Evolutionary conservation across 1,140 invertebrate genomes (phyloP).

Genomic region (Drosophila tsacasi): DNA sequence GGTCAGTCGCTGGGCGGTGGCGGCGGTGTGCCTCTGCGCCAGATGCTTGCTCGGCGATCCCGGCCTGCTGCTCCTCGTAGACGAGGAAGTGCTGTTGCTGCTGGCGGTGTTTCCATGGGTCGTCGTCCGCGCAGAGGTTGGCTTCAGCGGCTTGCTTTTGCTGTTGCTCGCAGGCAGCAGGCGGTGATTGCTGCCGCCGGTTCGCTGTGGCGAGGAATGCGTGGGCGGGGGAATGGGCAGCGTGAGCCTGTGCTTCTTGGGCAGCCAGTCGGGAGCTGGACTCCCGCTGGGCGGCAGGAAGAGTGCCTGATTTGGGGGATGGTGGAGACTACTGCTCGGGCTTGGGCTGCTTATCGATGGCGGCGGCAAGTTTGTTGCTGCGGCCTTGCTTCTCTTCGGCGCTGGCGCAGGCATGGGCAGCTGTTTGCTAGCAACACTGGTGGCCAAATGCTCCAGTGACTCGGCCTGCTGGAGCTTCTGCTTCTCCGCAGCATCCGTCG

Average conservation of each 20-base stretch:
- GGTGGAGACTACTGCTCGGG: not conserved
- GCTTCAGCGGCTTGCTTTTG: slow-evolving; percentile 42
- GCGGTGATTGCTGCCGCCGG: slow-evolving; percentile 16
- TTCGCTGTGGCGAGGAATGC: not conserved
- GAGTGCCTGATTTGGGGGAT: not conserved
- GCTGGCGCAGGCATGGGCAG: slow-evolving; percentile 30
- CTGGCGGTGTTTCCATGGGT: not conserved
- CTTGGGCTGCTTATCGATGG: not conserved
- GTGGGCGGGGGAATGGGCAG: slow-evolving; percentile 24
- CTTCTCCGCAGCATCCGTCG: not conserved
- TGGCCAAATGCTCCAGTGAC: slow-evolving; percentile 67
- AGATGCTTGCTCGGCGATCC: slow-evolving; percentile 69
- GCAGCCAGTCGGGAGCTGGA: slow-evolving; percentile 38
- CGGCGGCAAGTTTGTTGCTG: not conserved
- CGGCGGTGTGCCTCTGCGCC: slow-evolving; percentile 71
- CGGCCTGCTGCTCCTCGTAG: slow-evolving; percentile 49
- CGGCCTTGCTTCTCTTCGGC: slow-evolving; percentile 50
- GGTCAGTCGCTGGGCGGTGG: slow-evolving; percentile 65
- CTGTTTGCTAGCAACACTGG: slow-evolving; percentile 15
- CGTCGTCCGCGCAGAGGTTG: not conserved
- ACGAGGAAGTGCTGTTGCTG: slow-evolving; percentile 19
- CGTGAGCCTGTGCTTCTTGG: slow-evolving; percentile 70
- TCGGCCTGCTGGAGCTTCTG: slow-evolving; percentile 65
- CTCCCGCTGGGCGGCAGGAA: not conserved
- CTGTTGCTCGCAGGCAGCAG: not conserved